Evolutionary conservation across 2,888 invertebrate genomes (phyloP).

Genomic region (Argynnis bischoffii): DNA sequence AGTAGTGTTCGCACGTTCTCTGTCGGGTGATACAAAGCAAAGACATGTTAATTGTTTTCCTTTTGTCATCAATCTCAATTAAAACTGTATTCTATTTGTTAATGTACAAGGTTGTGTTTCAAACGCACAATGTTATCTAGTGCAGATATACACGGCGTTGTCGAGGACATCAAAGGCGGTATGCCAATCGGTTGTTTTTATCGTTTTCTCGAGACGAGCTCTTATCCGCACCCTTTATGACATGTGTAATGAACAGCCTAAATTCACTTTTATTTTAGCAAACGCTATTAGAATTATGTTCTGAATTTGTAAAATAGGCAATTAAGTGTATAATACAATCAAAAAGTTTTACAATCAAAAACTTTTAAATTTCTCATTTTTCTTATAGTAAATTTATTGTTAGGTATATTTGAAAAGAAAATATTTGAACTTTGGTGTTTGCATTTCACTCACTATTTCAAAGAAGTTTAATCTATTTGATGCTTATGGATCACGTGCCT

Average conservation of each 20-base stretch:
- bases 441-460: background rate
- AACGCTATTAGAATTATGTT: background rate
- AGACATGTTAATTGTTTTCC: slow-evolving; percentile 40
- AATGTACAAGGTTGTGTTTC: slow-evolving; percentile 8
- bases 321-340: too few relatives aligned
- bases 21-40: slow-evolving; percentile 35
- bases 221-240: slow-evolving; percentile 29
- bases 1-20: slow-evolving; percentile 18
- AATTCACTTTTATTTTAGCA: slow-evolving; percentile 19
- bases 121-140: background rate
- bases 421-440: too few relatives aligned
- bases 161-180: slow-evolving; percentile 62
- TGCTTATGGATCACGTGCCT: slow-evolving; percentile 32
- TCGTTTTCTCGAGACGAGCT: slow-evolving; percentile 60
- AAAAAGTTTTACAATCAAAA: too few relatives aligned
- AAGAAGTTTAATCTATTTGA: slow-evolving; percentile 15
- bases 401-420: too few relatives aligned
- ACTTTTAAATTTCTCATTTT: too few relatives aligned
- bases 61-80: slow-evolving; percentile 23
- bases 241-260: slow-evolving; percentile 37
- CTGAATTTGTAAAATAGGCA: background rate
- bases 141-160: slow-evolving; percentile 30
- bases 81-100: slow-evolving; percentile 22
- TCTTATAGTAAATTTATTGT: too few relatives aligned
- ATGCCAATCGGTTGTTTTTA: slow-evolving; percentile 72